phyloP scores from a whole-genome alignment of 2,888 invertebrate species.

The Dolomedes plantarius region DNA sequence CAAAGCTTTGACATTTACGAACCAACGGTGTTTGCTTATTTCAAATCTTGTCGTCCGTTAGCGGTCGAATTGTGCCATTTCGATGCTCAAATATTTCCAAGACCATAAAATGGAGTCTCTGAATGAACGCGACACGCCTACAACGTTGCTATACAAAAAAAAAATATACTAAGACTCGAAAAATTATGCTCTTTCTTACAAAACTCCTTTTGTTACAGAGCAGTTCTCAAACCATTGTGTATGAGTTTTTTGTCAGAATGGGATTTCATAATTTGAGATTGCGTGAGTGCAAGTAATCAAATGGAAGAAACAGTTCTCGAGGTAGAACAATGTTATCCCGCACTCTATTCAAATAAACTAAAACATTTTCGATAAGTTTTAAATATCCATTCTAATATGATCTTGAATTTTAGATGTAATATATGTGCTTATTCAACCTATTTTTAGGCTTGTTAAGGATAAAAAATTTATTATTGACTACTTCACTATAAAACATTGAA shows the following conservation, averaged over 20 bases:
- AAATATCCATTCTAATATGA: no score
- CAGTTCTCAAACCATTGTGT: background rate
- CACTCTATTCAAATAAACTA: no score
- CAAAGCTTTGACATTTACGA: conserved; percentile 17
- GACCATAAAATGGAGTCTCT: conserved; percentile 2
- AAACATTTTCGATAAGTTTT: no score
- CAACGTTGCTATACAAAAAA: background rate
- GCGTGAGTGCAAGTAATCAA: no score
- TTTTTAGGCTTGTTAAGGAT: no score
- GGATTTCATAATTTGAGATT: background rate
- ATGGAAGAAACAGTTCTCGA: no score
- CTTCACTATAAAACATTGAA: no score
- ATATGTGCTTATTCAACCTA: no score
- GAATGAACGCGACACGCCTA: conserved; percentile 5
- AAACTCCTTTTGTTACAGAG: background rate
- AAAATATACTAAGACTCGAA: background rate
- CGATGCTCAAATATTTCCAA: background rate
- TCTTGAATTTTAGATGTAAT: no score
- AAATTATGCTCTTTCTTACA: background rate
- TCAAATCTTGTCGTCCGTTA: conserved; percentile 10
- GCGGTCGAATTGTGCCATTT: background rate
- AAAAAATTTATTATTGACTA: no score
- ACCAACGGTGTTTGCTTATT: conserved; percentile 7
- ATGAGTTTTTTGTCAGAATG: background rate
- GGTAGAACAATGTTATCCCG: no score